These are phyloP conservation scores for Eristalis pertinax DNA, from an alignment of 2,888 invertebrate species.

Conservation along the genomic window DNA sequence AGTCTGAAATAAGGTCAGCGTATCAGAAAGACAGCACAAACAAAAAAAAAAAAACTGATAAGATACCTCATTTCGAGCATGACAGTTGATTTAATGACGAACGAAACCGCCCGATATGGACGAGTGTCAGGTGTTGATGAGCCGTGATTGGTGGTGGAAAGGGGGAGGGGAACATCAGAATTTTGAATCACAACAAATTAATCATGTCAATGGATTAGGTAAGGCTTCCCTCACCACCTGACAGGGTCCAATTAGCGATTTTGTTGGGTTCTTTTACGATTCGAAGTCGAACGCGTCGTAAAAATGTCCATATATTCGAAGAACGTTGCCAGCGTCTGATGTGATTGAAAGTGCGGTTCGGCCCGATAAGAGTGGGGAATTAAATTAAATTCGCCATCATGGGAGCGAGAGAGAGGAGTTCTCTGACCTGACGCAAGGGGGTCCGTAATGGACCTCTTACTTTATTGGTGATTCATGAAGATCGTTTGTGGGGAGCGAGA, in stretches of 20 bases:
- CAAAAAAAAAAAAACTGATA: not conserved
- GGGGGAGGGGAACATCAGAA: not conserved
- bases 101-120: not conserved
- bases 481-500: not conserved
- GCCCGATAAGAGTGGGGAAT: not conserved
- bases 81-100: not conserved
- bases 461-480: not conserved
- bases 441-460: not conserved
- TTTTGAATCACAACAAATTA: conserved; percentile 13
- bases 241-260: not conserved
- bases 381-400: not conserved
- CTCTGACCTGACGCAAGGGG: not conserved
- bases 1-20: not conserved
- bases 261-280: not conserved
- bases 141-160: not conserved
- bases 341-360: not conserved
- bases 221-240: not conserved
- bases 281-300: not conserved
- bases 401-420: not conserved
- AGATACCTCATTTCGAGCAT: not conserved
- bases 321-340: not conserved
- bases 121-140: not conserved
- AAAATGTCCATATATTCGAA: not conserved
- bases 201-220: conserved; percentile 19
- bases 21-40: not conserved